phyloP scores from a whole-genome alignment of 2,797 vertebrate species.

The Tragelaphus oryx region DNA sequence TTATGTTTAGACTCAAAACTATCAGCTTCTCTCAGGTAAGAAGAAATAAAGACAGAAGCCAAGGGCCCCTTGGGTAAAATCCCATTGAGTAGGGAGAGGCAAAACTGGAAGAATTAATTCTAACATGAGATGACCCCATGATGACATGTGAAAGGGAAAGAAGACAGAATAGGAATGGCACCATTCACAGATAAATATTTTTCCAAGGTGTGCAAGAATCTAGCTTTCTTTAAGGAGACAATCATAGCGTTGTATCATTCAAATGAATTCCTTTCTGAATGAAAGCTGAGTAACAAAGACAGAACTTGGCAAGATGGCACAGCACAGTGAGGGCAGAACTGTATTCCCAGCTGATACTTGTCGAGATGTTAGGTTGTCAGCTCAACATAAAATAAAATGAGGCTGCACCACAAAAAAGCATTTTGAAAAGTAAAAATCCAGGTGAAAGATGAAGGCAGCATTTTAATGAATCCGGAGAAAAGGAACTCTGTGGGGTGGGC shows the following conservation, averaged over 20 bases:
- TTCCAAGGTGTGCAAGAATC: not conserved
- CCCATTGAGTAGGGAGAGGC: not conserved
- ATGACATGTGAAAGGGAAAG: not conserved
- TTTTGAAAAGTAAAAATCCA: constrained; percentile 54
- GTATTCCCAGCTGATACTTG: constrained; percentile 44
- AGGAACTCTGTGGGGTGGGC: not conserved
- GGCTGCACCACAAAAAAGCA: not conserved
- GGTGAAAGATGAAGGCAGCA: constrained; percentile 8
- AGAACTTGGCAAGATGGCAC: constrained; percentile 37
- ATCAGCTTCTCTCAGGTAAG: constrained; percentile 2
- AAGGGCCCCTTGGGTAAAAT: not conserved
- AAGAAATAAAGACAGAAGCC: constrained; percentile 15
- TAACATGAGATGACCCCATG: not conserved
- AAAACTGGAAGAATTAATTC: constrained; percentile 5
- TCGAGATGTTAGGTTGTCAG: constrained; percentile 52
- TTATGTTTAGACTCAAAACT: not conserved
- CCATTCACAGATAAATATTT: not conserved
- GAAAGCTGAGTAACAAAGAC: constrained; percentile 47
- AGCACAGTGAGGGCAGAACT: not conserved
- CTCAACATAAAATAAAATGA: constrained; percentile 54
- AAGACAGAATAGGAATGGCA: not conserved
- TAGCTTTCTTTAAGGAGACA: constrained; percentile 17
- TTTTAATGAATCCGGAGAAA: constrained; percentile 34
- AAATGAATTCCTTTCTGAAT: constrained; percentile 59
- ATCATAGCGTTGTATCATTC: not conserved